phyloP scores from a whole-genome alignment of 1,140 invertebrate species.

The Brachystomella parvula region DNA sequence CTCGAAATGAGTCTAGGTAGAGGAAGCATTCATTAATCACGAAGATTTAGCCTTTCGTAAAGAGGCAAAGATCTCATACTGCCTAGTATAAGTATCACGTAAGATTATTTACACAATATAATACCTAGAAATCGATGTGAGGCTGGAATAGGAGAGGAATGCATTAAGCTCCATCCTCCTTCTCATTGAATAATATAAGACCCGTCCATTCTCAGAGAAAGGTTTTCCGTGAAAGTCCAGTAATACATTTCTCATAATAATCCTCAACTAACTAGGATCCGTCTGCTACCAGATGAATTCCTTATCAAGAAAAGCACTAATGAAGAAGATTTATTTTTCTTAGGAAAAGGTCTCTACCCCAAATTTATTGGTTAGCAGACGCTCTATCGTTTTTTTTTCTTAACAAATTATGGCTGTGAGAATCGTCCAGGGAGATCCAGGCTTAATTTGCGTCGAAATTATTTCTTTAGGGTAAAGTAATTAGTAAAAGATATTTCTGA shows the following conservation, averaged over 20 bases:
- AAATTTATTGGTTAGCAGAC: not conserved
- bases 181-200: constrained; percentile 3
- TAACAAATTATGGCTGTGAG: no score
- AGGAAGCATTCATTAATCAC: constrained; percentile 18
- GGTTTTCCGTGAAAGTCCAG: constrained; percentile 8
- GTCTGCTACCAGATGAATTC: not conserved
- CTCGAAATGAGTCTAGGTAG: no score
- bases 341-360: no score
- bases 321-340: no score
- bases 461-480: no score
- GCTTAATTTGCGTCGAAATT: no score
- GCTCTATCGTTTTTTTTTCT: not conserved
- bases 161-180: constrained; percentile 1
- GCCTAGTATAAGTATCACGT: not conserved
- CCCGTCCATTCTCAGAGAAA: not conserved
- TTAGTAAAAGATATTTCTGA: no score
- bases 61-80: not conserved
- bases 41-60: not conserved
- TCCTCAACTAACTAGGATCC: constrained; percentile 31
- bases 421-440: no score
- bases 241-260: constrained; percentile 33
- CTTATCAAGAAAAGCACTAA: not conserved
- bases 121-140: not conserved
- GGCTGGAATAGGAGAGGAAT: not conserved
- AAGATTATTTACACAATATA: not conserved